Evolutionary conservation across 2,797 vertebrate genomes (phyloP), one percentile per base, ranked within the genome.

Genomic region (Sebastes hubbsi): DNA sequence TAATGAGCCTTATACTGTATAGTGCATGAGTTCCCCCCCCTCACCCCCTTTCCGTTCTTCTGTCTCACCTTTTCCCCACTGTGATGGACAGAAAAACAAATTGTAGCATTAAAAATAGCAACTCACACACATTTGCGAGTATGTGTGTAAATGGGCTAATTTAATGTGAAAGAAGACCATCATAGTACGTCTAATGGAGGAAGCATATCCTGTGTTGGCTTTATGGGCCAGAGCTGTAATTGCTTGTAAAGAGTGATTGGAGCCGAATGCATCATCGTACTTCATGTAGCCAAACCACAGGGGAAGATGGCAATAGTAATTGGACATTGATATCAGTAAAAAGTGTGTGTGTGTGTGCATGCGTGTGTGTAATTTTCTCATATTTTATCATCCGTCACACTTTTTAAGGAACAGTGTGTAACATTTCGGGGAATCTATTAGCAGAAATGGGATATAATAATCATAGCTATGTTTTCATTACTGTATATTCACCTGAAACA

Each of bases 141-240:
- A 59, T 82, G 32, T 81, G 78, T 27, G 46, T 81, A 82, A 88
- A 88, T 79, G 52, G 73, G 76, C 68, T 80, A 80, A 89, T 93
- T 83, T 75, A 63, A 77, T 83, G 74, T 73, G 34, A 87, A 81
- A 66, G 13, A 29, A 87, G 65, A 66, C 34, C 54, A 68, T 82
- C 72, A 8, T 59, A 18, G 61, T 73, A 34, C 27, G 52, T 85
- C 75, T 73, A 88, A 91, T 87, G 71, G 77, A 81, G 70, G 77
- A 84, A 68, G 7, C 75, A 67, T 29, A 80, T 72, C 61, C 58
- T 84, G 75, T 72, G 81, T 88, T 84, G 74, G 66, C 52, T 91
- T 89, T 84, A 88, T 91, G 82, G 85, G 30, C 74, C 69, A 58
- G 62, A 3, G 52, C 77, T 82, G 77, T 88, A 86, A 91, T 82